These are phyloP conservation scores for Prionace glauca DNA, from an alignment of 2,797 vertebrate genomes.

Conservation along the genomic window DNA sequence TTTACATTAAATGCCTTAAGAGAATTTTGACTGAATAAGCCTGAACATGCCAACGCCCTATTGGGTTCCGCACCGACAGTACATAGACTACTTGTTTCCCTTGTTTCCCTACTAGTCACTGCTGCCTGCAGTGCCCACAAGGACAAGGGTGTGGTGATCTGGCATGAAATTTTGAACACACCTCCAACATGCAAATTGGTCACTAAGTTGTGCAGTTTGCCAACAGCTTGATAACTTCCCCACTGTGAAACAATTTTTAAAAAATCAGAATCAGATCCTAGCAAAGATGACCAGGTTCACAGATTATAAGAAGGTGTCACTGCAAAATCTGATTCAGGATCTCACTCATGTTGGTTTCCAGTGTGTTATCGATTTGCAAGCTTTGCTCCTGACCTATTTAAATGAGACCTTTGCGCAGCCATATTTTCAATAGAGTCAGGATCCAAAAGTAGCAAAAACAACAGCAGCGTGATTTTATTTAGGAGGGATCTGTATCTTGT, in stretches of 20 bases:
- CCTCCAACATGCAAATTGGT: background rate
- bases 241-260: background rate
- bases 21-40: background rate
- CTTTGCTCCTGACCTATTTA: background rate
- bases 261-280: background rate
- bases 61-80: background rate
- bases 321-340: constrained; percentile 10
- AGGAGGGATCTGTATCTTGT: background rate
- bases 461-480: background rate
- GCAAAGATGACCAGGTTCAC: background rate
- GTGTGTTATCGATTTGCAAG: background rate
- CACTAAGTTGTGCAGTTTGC: background rate
- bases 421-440: background rate
- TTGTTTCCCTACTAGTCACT: background rate
- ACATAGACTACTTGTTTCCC: background rate
- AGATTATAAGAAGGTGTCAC: background rate
- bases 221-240: background rate
- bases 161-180: background rate
- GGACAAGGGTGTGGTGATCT: background rate
- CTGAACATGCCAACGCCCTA: background rate
- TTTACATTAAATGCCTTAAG: background rate
- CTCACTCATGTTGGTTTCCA: background rate
- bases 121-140: background rate
- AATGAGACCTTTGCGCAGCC: background rate
- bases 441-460: background rate